phyloP scores from a whole-genome alignment of 2,888 invertebrate species.

The Acleris holmiana region DNA sequence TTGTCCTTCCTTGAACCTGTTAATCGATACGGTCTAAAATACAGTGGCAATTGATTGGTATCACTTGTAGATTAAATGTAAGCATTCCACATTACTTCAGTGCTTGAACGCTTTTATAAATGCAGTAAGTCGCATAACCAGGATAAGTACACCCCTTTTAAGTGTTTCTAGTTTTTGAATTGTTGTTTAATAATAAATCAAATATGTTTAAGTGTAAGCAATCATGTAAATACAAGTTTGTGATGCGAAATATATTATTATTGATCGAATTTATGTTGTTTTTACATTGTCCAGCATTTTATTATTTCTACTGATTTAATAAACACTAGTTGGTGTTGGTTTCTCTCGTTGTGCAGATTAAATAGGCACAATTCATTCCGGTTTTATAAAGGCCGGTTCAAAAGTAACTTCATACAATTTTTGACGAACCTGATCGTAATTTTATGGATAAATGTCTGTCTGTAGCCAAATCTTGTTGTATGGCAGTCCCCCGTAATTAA shows the following conservation, averaged over 20 bases:
- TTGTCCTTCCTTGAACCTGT: slow-evolving; percentile 49
- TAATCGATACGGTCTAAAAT: slow-evolving; percentile 44
- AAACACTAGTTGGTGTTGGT: no score
- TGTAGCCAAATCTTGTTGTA: no score
- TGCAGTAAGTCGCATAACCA: slow-evolving; percentile 57
- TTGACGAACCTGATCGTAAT: no score
- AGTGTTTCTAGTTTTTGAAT: slow-evolving; percentile 70
- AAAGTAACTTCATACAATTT: no score
- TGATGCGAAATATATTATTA: slow-evolving; percentile 78
- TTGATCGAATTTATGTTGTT: slow-evolving; percentile 50
- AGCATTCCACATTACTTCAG: slow-evolving; percentile 68
- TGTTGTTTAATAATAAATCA: slow-evolving; percentile 71
- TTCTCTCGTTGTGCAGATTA: no score
- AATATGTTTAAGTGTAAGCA: slow-evolving; percentile 72
- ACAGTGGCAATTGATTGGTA: slow-evolving; percentile 45
- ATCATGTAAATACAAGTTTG: slow-evolving; percentile 83
- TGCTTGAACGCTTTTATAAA: slow-evolving; percentile 54
- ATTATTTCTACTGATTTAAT: background rate
- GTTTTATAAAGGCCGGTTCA: no score
- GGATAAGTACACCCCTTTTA: slow-evolving; percentile 70
- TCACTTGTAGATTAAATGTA: slow-evolving; percentile 53
- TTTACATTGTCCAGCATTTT: slow-evolving; percentile 35
- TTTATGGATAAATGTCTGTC: no score
- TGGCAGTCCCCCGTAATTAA: no score
- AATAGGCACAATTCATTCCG: no score